Conservation (phyloP, 2,888 invertebrate genomes). For the Andrena bicolor region DNA sequence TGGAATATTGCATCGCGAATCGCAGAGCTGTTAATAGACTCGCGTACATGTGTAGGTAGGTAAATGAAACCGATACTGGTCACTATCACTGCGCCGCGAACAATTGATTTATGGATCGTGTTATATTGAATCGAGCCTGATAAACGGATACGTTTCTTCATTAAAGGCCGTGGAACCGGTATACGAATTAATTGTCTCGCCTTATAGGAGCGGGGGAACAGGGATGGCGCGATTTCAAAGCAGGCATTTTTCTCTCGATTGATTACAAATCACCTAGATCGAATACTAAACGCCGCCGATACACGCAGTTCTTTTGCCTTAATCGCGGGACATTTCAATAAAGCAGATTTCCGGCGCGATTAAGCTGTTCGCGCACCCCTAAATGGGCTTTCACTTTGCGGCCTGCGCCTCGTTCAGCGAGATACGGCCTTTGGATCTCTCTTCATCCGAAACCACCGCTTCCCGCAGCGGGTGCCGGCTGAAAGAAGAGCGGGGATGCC, state of each 20-base stretch:
- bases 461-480: too few relatives aligned
- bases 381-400: too few relatives aligned
- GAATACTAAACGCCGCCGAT: slow-evolving; percentile 3
- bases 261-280: background rate
- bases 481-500: too few relatives aligned
- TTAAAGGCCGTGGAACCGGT: slow-evolving; percentile 37
- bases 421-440: too few relatives aligned
- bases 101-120: slow-evolving; percentile 61
- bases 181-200: slow-evolving; percentile 28
- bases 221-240: background rate
- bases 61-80: slow-evolving; percentile 27
- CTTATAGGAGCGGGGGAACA: background rate
- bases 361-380: background rate
- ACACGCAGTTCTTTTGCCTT: background rate
- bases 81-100: slow-evolving; percentile 20
- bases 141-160: slow-evolving; percentile 49
- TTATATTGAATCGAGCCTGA: slow-evolving; percentile 33
- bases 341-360: background rate
- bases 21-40: background rate
- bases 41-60: background rate
- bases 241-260: background rate
- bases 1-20: background rate
- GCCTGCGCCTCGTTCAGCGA: too few relatives aligned
- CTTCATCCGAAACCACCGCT: too few relatives aligned
- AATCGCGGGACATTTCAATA: slow-evolving; percentile 14